Evolutionary conservation across 2,888 invertebrate genomes (phyloP), one percentile per base, ranked within the genome.

Genomic region (Coenonympha glycerion): DNA sequence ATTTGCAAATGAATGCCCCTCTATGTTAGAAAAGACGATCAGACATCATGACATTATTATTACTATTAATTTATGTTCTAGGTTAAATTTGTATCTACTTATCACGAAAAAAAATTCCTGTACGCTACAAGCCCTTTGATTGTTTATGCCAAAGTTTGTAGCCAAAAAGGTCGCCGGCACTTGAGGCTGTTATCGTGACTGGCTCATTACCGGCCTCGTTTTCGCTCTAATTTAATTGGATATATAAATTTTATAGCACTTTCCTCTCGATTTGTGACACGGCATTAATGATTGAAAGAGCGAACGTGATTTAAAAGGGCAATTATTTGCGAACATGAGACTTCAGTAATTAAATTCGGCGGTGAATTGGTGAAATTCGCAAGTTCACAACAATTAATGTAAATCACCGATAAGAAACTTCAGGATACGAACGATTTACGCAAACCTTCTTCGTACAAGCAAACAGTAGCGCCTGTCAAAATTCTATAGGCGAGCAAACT

Each of bases 181-280:
- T 65, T 63, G 61, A 68, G 66, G 66, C 62, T 64, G 65, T 59
- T 68, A 56, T 51, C 49, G 73, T 68, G 69, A 76, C 76, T 68
- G 70, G 69, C 79, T 79, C 76, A 76, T 81, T 81, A 82, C 55
- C 60, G 56, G 52, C 57, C 65, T 48, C 50, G 62, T 68, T 70
- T 66, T 69, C 58, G 62, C 63, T 76, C 76, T 79, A 77, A 81
- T 79, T 80, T 76, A 82, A 83, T 81, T 78, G 78, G 72, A 53
- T 60, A 53, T 62, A 73, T 75, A 76, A 73, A 77, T 49, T 49
- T 45, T 49, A 49, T 49, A 49, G 44, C 49, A 63, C 64, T 71
- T 68, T 71, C 68, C 66, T 66, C 63, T 53, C 59, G 58, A 59
- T 60, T 64, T 54, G 59, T 59, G 57, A 59, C 61, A 63, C 55